Evolutionary conservation across 2,113 vertebrate genomes (phyloP).

Genomic region (Mormyrus iriodes): DNA sequence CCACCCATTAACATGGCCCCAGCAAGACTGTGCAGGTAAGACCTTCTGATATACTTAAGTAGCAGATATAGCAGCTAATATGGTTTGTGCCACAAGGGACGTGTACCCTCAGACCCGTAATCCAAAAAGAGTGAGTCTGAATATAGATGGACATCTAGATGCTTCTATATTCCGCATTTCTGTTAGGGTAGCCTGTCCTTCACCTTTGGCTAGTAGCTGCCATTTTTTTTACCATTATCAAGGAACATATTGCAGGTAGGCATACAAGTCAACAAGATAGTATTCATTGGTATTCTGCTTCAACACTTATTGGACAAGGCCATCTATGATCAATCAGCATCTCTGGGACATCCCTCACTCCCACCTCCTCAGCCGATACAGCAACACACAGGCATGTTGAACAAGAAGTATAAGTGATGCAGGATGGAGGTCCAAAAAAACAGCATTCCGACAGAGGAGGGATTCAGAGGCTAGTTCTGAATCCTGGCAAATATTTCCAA

Average conservation of each 20-base stretch:
- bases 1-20: neutral
- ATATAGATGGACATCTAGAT: neutral
- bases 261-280: neutral
- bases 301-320: neutral
- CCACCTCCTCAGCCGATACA: neutral
- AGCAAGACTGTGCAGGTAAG: neutral
- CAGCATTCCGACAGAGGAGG: neutral
- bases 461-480: neutral
- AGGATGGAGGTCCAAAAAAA: neutral
- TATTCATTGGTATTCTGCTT: neutral
- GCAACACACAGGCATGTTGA: neutral
- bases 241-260: neutral
- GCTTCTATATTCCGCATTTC: neutral
- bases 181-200: neutral
- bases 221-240: neutral
- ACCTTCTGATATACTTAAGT: neutral
- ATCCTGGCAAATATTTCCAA: neutral
- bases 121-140: neutral
- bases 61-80: neutral
- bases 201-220: neutral
- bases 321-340: neutral
- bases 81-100: neutral
- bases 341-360: neutral
- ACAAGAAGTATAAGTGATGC: neutral
- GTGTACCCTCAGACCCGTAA: neutral